Percentiles rank a stretch among this genome's conserved stretches.
Evolutionary conservation across 2,888 invertebrate genomes (phyloP).

Genomic region (Criorhina ranunculi): DNA sequence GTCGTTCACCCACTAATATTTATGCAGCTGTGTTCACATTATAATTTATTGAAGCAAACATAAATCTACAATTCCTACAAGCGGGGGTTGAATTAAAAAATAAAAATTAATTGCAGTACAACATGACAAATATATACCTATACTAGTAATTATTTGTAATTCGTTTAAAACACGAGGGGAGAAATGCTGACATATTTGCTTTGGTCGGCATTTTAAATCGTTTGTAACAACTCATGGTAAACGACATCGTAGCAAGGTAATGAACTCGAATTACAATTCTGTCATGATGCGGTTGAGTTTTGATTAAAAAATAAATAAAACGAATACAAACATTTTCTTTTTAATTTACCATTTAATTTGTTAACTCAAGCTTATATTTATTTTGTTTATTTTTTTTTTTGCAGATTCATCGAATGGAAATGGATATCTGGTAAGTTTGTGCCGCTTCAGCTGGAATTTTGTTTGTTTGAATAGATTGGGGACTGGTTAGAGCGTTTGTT

Average conservation of each 20-base stretch:
- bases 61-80: conserved; percentile 4
- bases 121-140: not conserved
- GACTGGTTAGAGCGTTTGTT: conserved; percentile 20
- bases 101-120: conserved; percentile 1
- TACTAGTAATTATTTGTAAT: conserved; percentile 33
- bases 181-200: conserved; percentile 26
- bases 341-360: conserved; percentile 18
- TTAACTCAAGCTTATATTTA: conserved; percentile 39
- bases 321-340: too few relatives aligned
- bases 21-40: too few relatives aligned
- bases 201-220: conserved; percentile 50
- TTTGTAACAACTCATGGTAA: conserved; percentile 41
- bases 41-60: conserved; percentile 1
- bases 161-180: conserved; percentile 23
- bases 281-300: conserved; percentile 26
- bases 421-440: conserved; percentile 59
- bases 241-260: conserved; percentile 27
- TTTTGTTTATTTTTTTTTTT: conserved; percentile 41
- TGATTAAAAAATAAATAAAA: conserved; percentile 9
- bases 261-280: conserved; percentile 42
- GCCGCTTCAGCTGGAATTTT: conserved; percentile 3
- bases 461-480: not conserved
- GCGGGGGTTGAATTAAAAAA: not conserved
- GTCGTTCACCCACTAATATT: not conserved
- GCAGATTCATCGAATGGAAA: conserved; percentile 61